Percentiles rank a stretch among this genome's conserved stretches.
Conservation (phyloP, 2,113 vertebrate genomes). For the Acinonyx jubatus region DNA sequence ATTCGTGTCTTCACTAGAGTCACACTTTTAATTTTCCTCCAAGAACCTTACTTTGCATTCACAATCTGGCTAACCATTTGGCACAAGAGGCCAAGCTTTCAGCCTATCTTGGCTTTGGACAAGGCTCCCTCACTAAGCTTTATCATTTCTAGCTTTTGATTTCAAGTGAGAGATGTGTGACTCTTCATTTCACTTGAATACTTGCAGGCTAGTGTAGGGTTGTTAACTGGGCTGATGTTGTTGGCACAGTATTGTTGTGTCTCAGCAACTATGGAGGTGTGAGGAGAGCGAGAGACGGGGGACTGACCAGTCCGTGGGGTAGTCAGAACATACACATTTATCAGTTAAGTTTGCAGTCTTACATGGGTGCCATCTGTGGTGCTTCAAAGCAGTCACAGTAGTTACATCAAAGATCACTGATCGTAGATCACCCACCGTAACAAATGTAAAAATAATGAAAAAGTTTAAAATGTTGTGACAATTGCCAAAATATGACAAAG, state of each 20-base stretch:
- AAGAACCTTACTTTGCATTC: background rate
- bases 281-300: background rate
- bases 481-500: background rate
- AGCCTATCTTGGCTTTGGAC: background rate
- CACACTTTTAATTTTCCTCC: background rate
- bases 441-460: background rate
- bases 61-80: background rate
- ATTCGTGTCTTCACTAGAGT: background rate
- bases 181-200: background rate
- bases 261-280: background rate
- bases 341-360: background rate
- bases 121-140: background rate
- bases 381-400: background rate
- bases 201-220: background rate
- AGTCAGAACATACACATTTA: background rate
- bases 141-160: background rate
- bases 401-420: background rate
- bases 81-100: background rate
- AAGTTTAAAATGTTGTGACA: background rate
- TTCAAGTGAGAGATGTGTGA: background rate
- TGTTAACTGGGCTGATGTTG: background rate
- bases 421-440: background rate
- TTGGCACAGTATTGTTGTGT: background rate
- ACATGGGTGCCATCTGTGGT: background rate
- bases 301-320: background rate